Evolutionary conservation across 1,140 invertebrate genomes (phyloP), one percentile per base, ranked within the genome.

Genomic region (Metaphire vulgaris): DNA sequence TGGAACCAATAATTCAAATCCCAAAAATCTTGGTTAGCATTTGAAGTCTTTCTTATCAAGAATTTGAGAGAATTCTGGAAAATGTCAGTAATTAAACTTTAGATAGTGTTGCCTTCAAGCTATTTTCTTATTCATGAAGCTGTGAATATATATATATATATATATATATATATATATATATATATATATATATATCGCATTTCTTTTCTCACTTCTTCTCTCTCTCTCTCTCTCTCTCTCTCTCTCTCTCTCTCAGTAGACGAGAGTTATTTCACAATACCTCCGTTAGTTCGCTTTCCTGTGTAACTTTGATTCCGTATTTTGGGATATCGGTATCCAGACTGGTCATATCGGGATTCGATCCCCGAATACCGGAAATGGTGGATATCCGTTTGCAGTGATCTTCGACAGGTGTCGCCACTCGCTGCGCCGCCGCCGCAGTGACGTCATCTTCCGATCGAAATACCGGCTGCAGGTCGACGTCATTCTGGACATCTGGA

Each of bases 181-280:
- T n/a, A n/a, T n/a, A n/a, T n/a, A n/a, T n/a, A n/a, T n/a, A n/a
- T n/a, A n/a, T n/a, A n/a, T 69, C 67, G 2, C 30, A 6, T 26
- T 26, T 26, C 28, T 26, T 69, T 26, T 69, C 67, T 69, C 67
- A 14, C 67, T 69, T 26, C 28, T 26, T 69, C 67, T 69, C 67
- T 69, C 67, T 69, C 67, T 69, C 30, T 69, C 67, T 69, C 67
- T 69, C 67, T 69, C 67, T 69, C 67, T 69, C 67, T 69, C 67
- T 69, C 67, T 69, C 67, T 69, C 67, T 69, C 30, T 69, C 67
- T 69, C 6, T 26, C 30, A 6, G n/a, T 31, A 12, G n/a, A 6
- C 28, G n/a, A n/a, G n/a, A n/a, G n/a, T n/a, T n/a, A n/a, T 56
- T 56, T 56, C 41, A 21, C 21, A 56, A 56, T 56, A 56, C 41